Percentiles rank a stretch among this genome's conserved stretches.
Evolutionary conservation across 1,140 invertebrate species (phyloP).

Genomic region (Odontomachus brunneus): DNA sequence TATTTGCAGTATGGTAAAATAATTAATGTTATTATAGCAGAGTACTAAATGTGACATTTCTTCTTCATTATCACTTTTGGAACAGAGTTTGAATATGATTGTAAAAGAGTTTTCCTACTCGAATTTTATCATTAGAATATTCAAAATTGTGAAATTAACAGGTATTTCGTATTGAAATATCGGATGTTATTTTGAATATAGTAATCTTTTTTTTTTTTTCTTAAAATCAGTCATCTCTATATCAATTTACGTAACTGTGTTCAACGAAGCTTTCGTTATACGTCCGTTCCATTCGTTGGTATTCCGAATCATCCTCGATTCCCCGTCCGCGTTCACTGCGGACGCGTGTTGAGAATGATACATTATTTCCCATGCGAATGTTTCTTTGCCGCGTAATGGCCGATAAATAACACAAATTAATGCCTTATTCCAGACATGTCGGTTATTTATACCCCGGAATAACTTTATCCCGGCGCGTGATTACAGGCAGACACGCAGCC

Average conservation of each 20-base stretch:
- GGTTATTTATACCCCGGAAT: constrained; percentile 84
- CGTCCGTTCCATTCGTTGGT: constrained; percentile 72
- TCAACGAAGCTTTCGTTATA: constrained; percentile 24
- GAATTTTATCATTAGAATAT: too few species aligned
- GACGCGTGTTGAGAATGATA: constrained; percentile 83
- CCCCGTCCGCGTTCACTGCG: constrained; percentile 71
- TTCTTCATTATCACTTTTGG: too few species aligned
- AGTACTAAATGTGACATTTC: too few species aligned
- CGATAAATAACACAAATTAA: constrained; percentile 85
- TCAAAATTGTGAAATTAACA: background rate
- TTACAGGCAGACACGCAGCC: constrained; percentile 83
- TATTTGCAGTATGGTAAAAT: too few species aligned
- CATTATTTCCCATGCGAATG: constrained; percentile 84
- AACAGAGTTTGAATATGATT: too few species aligned
- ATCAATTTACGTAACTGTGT: constrained; percentile 24
- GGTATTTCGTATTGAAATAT: background rate
- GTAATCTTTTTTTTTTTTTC: background rate
- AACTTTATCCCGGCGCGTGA: constrained; percentile 84
- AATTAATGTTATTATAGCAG: too few species aligned
- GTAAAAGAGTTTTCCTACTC: too few species aligned
- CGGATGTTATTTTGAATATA: background rate
- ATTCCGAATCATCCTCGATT: constrained; percentile 82
- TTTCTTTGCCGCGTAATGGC: constrained; percentile 84
- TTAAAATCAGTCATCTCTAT: background rate
- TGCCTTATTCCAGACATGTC: constrained; percentile 84